These are phyloP conservation scores for Apamea crenata DNA, from an alignment of 2,888 invertebrate genomes.

Conservation along the genomic window DNA sequence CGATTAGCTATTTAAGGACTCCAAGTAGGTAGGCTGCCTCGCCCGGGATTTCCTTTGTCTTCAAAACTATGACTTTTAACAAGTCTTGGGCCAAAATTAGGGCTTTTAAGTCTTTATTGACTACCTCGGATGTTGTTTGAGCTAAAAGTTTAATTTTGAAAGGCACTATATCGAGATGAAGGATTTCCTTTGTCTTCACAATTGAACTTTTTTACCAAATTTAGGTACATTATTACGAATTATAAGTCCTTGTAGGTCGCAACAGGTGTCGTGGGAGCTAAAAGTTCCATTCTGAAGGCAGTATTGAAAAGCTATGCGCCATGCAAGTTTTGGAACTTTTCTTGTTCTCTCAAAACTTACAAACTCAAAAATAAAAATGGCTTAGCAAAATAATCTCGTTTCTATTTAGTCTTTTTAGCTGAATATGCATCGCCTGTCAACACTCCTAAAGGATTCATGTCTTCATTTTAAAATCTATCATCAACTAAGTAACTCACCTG, in stretches of 20 bases:
- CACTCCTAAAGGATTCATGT: not conserved
- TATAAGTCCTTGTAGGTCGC: not conserved
- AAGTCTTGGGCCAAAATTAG: not conserved
- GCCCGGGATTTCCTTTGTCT: constrained; percentile 13
- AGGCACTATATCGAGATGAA: not conserved
- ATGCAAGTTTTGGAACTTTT: not conserved
- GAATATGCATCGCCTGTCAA: not conserved
- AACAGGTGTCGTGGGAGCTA: not conserved
- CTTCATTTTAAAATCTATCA: not conserved
- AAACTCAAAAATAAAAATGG: not conserved
- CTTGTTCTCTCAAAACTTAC: constrained; percentile 1
- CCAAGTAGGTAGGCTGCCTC: not conserved
- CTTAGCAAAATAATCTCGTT: not conserved
- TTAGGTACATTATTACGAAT: not conserved
- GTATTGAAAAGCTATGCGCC: too few species aligned
- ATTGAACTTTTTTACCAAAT: not conserved
- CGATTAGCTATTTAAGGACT: constrained; percentile 36
- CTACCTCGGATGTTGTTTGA: not conserved
- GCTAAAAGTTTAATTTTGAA: not conserved
- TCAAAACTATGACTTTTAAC: not conserved
- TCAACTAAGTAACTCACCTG: too few species aligned
- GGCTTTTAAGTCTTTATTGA: fast-evolving
- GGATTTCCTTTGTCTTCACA: not conserved
- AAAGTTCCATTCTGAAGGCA: not conserved
- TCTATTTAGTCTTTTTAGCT: not conserved